These are phyloP conservation scores for Umimayanthus chanpuru DNA, from an alignment of 92 coral and sea anemone species.

Conservation along the genomic window DNA sequence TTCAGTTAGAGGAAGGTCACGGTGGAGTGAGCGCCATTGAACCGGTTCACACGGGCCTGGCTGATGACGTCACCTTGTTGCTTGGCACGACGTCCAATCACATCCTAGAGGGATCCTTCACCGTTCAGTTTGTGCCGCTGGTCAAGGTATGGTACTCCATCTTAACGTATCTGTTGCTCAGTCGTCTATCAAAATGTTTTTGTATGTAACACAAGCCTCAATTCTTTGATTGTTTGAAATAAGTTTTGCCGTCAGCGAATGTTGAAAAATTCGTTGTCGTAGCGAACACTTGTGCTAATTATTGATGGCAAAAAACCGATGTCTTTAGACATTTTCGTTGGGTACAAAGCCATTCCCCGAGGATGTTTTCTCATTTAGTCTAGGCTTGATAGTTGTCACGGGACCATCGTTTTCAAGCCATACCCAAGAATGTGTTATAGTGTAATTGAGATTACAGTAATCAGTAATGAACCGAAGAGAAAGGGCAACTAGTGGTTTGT, in stretches of 20 bases:
- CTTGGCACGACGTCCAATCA: slow-evolving; percentile 71
- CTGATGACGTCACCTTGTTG: slow-evolving; percentile 70
- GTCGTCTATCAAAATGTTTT: neutral
- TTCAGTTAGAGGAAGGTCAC: slow-evolving; percentile 62
- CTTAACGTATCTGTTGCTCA: too few relatives aligned
- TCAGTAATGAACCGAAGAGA: too few relatives aligned
- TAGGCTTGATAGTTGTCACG: too few relatives aligned
- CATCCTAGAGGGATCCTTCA: slow-evolving; percentile 81
- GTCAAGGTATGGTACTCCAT: slow-evolving; percentile 64
- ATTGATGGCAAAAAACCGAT: too few relatives aligned
- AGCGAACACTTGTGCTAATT: neutral
- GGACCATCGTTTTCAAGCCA: too few relatives aligned
- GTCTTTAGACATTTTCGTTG: too few relatives aligned
- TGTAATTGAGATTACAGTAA: too few relatives aligned
- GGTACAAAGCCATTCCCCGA: too few relatives aligned
- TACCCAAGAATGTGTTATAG: too few relatives aligned
- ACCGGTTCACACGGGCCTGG: slow-evolving; percentile 68
- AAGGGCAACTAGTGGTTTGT: too few relatives aligned
- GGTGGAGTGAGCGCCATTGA: slow-evolving; percentile 84
- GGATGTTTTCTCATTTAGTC: too few relatives aligned
- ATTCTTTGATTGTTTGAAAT: neutral
- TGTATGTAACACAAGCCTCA: neutral
- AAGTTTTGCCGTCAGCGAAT: neutral
- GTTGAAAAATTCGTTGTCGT: neutral
- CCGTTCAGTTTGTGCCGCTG: slow-evolving; percentile 57